Base-by-base conservation (phyloP, 1,140 invertebrate genomes). In the Drosophila kohkoa region DNA sequence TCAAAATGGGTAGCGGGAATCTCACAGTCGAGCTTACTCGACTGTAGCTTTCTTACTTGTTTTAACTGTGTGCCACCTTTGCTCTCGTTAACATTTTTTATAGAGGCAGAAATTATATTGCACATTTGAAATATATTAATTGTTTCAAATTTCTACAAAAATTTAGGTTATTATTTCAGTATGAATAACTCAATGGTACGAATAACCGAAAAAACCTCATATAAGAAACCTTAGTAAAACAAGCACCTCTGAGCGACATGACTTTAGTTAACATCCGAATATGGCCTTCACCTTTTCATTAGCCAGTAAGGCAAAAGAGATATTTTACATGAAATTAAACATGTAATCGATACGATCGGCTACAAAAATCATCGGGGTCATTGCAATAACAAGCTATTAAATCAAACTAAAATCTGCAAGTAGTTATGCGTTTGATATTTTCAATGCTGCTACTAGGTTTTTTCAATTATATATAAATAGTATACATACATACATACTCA, bases 241-340 rank as follows among this genome's bases (percentile, higher is more conserved):
- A 20, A 66, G 35, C 16, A 35, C 32, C 25, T 35, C 4, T 35
- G 15, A n/a, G 0, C 25, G 5, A 43, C 30, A 69, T 46, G 20
- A 15, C 38, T 62, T 35, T 8, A 32, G 58, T n/a, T 38, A 52
- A 15, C 38, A 38, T 45, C 11, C 8, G 1, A 16, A 49, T 51
- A 32, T 20, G 46, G 59, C 75, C 75, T 75, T 75, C 43, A 82
- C 79, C 79, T 82, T 77, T 81, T 68, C 28, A 35, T 48, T 55
- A 54, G 41, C 41, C 25, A 48, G 6, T 65, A 8, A 35, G 15
- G 25, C 48, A 45, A 41, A 6, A n/a, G 28, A 20, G 59, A 57
- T 77, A 41, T 54, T 81, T 81, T 72, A 73, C 66, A 72, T 76
- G 32, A 67, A 66, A 54, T 63, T 41, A 54, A 81, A 72, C 67